A percentile compares a stretch with the other conserved stretches of the same genome.
Evolutionary conservation across 2,888 invertebrate genomes (phyloP).

Genomic region (Orchestes rusci): DNA sequence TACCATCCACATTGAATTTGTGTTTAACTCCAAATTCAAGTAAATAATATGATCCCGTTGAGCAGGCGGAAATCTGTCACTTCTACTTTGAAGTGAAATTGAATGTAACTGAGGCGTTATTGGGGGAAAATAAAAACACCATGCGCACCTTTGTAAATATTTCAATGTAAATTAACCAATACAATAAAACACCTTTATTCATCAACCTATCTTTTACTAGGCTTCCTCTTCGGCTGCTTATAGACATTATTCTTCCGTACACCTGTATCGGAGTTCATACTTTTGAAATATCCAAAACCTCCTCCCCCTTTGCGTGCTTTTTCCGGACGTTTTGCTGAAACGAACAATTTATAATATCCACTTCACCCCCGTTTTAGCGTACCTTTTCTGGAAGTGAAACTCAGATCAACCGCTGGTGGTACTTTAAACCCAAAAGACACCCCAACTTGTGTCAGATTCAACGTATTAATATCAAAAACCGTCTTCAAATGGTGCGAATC

Average conservation of each 20-base stretch:
- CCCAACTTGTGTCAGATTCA: constrained; percentile 83
- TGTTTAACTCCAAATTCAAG: too few relatives aligned
- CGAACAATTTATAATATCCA: neutral
- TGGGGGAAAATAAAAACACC: neutral
- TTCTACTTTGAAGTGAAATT: too few relatives aligned
- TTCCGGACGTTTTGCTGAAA: constrained; percentile 26
- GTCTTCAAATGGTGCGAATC: constrained; percentile 93
- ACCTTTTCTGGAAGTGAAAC: constrained; percentile 45
- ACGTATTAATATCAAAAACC: constrained; percentile 86
- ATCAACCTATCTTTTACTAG: too few relatives aligned
- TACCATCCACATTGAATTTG: too few relatives aligned
- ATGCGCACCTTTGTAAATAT: neutral
- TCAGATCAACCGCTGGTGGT: constrained; percentile 92
- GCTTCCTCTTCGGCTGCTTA: too few relatives aligned
- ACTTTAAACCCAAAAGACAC: constrained; percentile 92
- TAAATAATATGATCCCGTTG: too few relatives aligned
- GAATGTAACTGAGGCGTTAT: too few relatives aligned
- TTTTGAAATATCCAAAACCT: constrained; percentile 71
- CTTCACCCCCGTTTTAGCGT: neutral
- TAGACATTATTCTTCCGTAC: neutral
- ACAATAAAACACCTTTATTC: too few relatives aligned
- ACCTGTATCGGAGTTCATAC: constrained; percentile 50
- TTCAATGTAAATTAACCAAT: too few relatives aligned
- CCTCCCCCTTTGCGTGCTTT: constrained; percentile 70
- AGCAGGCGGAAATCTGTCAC: too few relatives aligned